Base-by-base conservation (phyloP, 2,113 vertebrate species). In the Jacana jacana region DNA sequence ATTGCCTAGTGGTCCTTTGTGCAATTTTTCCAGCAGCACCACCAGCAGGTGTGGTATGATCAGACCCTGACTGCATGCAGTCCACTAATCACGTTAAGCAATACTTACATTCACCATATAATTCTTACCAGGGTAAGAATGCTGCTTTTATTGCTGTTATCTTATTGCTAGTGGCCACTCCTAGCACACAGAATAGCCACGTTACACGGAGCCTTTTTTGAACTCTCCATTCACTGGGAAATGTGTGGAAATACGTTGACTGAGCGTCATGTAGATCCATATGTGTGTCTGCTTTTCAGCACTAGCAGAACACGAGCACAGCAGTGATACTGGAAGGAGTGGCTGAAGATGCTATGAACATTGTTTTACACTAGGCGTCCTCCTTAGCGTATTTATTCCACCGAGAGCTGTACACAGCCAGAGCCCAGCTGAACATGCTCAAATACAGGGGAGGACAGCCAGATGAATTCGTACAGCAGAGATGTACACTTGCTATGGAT, bases 271-370 rank as follows among this genome's bases (percentile, higher is more conserved):
- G 2, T 7, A 6, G 40, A 39, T n/a, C 33, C n/a, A n/a, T 28
- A 35, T 19, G 13, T 1, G 4, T 8, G 24, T 8, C 57, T 68
- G 31, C 52, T 68, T 37, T 52, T 10, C 15, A 28, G 20, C 0
- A 7, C 20, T 2, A 1, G 33, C 6, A 58, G 82, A n/a, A 54
- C 17, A 48, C 24, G 44, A 7, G 16, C 2, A 4, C 17, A 23
- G 64, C 48, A 7, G 3, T 0, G 33, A 4, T 0, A 3, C 30
- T 1, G 11, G 42, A 14, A 28, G 0, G 28, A n/a, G 69, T 51
- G 27, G 76, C 86, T n/a, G 4, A 13, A 4, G 52, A 5, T 92
- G 96, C 90, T n/a, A 42, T 89, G 72, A 52, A 9, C 57, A 8
- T 0, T 1, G 5, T 7, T 66, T 37, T 5, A 52, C 96, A 82